phyloP scores from a whole-genome alignment of 1,140 invertebrate genomes.

The Calliphora vicina region DNA sequence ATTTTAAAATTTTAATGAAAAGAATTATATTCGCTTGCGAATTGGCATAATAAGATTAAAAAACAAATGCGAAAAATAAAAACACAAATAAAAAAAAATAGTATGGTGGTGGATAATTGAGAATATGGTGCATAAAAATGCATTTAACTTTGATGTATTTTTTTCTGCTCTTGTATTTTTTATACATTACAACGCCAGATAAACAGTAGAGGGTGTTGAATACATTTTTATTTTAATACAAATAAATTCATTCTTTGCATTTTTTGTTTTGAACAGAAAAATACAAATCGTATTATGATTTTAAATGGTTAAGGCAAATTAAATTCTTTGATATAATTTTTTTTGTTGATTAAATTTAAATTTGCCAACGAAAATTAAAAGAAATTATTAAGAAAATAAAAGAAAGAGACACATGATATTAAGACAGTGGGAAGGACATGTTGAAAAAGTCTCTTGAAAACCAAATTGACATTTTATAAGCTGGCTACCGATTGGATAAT shows the following conservation, averaged over 20 bases:
- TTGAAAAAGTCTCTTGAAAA: too few species aligned
- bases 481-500: too few species aligned
- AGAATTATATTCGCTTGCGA: background rate
- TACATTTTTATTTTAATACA: background rate
- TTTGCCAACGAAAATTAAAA: too few species aligned
- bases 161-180: background rate
- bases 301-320: background rate
- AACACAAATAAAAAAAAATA: background rate
- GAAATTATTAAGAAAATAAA: background rate
- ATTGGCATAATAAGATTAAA: background rate
- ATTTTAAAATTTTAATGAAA: background rate
- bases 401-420: too few species aligned
- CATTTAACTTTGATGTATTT: slow-evolving; percentile 25
- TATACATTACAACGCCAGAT: background rate
- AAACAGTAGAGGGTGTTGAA: slow-evolving; percentile 17
- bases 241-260: background rate
- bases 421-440: too few species aligned
- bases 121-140: slow-evolving; percentile 4
- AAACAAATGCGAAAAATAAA: background rate
- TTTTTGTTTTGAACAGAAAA: too few species aligned
- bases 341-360: background rate
- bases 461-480: too few species aligned
- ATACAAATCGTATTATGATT: background rate
- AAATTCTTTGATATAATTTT: background rate
- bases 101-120: background rate